Evolutionary conservation across 2,113 vertebrate species (phyloP).

Genomic region (Scortum barcoo): DNA sequence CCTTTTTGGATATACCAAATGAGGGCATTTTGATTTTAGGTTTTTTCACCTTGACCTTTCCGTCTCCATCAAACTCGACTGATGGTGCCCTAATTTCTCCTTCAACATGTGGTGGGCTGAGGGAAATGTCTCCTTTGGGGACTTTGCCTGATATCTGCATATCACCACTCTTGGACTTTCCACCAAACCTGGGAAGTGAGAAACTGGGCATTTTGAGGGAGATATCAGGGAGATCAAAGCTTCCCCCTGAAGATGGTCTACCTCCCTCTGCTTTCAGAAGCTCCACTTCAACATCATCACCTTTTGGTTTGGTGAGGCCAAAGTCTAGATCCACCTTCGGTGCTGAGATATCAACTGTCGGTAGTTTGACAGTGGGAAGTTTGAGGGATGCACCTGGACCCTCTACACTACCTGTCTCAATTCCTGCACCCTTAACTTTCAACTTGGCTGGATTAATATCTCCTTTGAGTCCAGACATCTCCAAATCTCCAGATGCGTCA

Average conservation of each 20-base stretch:
- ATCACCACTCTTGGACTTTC: conserved; percentile 76
- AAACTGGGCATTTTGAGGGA: conserved; percentile 84
- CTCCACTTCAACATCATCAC: conserved; percentile 78
- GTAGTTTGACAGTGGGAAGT: conserved; percentile 82
- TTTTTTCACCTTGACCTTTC: conserved; percentile 82
- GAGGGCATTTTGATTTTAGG: conserved; percentile 86
- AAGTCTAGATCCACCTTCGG: conserved; percentile 88
- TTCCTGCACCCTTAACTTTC: conserved; percentile 43
- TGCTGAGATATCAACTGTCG: conserved; percentile 86
- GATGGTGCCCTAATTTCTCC: conserved; percentile 70
- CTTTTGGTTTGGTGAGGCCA: conserved; percentile 77
- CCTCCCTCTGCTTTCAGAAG: conserved; percentile 78
- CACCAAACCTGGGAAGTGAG: conserved; percentile 85
- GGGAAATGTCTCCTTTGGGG: conserved; percentile 61
- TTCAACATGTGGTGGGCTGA: conserved; percentile 60
- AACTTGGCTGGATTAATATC: conserved; percentile 49
- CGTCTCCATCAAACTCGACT: conserved; percentile 74
- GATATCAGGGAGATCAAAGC: conserved; percentile 82
- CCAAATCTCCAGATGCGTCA: conserved; percentile 50
- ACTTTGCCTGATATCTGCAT: conserved; percentile 62
- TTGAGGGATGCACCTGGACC: conserved; percentile 70
- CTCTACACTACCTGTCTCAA: conserved; percentile 42
- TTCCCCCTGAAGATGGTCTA: conserved; percentile 78
- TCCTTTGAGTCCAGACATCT: conserved; percentile 53
- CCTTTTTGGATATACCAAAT: conserved; percentile 83